Percentiles rank a stretch among this genome's conserved stretches.
phyloP scores from a whole-genome alignment of 2,113 vertebrate species.

The Rhadina sibilatrix region DNA sequence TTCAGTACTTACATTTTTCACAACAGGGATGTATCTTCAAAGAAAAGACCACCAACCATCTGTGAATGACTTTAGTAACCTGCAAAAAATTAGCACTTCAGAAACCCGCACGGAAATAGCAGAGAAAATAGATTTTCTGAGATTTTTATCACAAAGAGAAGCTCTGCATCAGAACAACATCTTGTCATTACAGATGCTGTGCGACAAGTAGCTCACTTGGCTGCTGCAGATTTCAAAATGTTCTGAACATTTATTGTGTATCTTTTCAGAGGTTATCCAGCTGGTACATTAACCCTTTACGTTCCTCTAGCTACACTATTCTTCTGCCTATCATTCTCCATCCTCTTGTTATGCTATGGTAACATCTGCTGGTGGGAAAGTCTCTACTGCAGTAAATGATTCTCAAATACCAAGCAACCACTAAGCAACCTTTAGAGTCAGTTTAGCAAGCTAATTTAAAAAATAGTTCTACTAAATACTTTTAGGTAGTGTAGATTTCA shows the following conservation, averaged over 20 bases:
- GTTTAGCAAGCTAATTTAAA: not conserved
- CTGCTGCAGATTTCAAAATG: not conserved
- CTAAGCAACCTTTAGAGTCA: not conserved
- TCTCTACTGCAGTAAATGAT: not conserved
- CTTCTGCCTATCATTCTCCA: not conserved
- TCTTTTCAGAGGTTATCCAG: not conserved
- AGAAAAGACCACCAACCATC: not conserved
- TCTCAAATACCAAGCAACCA: not conserved
- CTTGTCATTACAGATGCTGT: not conserved
- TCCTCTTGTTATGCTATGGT: not conserved
- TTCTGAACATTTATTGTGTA: not conserved
- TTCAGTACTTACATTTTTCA: not conserved
- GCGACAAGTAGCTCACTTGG: not conserved
- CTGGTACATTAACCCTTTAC: not conserved
- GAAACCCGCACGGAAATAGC: not conserved
- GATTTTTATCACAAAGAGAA: not conserved
- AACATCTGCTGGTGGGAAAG: not conserved
- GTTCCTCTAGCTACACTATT: not conserved
- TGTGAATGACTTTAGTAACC: not conserved
- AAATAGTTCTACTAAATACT: constrained; percentile 40
- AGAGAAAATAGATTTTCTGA: not conserved
- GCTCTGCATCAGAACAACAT: not conserved
- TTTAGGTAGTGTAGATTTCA: constrained; percentile 67
- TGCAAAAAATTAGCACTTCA: not conserved
- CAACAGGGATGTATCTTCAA: not conserved